Base-by-base conservation (phyloP, 1,140 invertebrate species). In the Pogonus chalceus region DNA sequence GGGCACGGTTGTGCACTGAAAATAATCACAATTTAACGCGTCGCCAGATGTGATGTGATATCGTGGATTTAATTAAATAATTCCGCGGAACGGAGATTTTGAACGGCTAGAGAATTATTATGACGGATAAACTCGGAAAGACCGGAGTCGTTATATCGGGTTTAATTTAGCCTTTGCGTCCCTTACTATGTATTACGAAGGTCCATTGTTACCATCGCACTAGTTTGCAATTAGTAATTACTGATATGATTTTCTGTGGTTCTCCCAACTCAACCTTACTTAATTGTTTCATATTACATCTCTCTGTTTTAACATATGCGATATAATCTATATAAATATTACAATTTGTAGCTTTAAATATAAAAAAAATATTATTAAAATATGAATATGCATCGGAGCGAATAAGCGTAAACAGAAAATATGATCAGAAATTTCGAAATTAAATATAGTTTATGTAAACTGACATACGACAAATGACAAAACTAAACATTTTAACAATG, bases 161-260 rank as follows among this genome's bases (percentile, higher is more conserved):
- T 43, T 43, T 43, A 43, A 43, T 43, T 43, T 43, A 43, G 37
- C 37, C 37, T 18, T 16, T 7, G 37, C 37, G 37, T 18, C 7
- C 37, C n/a, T n/a, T n/a, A n/a, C n/a, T n/a, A n/a, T 43, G 37
- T 43, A 43, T 10, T 16, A 31, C 7, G 4, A 16, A 16, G 37
- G 37, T 43, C 37, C 37, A 43, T 43, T 43, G 37, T 43, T 16
- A 16, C 7, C 7, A 43, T 10, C 37, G 18, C 37, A 43, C 7
- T 43, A 43, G 37, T 43, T 43, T 16, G 37, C 37, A 43, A 43
- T 43, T 43, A 43, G 37, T 43, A 43, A 43, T 43, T 43, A 43
- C 37, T 12, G 37, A 43, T 43, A 43, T 43, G 7, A 43, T 16
- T 43, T 18, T 7, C 3, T 43, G 37, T 31, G 26, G 26, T 4